Percentiles rank a stretch among this genome's conserved stretches.
Evolutionary conservation across 2,113 vertebrate species (phyloP).

Genomic region (cat (Felis catus)): F.catus_Fca126_mat1.0 CM031414.1:68610001-68610500

Average conservation of each 20-base stretch:
- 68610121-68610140: neutral
- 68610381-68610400: neutral
- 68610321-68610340: neutral
- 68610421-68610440: neutral
- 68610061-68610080: neutral
- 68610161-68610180: neutral
- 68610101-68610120: neutral
- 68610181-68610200: neutral
- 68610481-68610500: neutral
- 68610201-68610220: neutral
- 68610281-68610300: neutral
- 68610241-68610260: neutral
- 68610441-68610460: neutral
- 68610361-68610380: neutral
- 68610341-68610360: neutral
- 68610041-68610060: neutral
- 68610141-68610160: neutral
- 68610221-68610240: neutral
- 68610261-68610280: neutral
- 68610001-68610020: neutral
- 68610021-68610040: neutral
- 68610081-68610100: neutral
- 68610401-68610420: slow-evolving; percentile 1
- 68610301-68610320: neutral
- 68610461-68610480: neutral